phyloP scores from a whole-genome alignment of 2,797 vertebrate species.

The Glyptemys insculpta region DNA sequence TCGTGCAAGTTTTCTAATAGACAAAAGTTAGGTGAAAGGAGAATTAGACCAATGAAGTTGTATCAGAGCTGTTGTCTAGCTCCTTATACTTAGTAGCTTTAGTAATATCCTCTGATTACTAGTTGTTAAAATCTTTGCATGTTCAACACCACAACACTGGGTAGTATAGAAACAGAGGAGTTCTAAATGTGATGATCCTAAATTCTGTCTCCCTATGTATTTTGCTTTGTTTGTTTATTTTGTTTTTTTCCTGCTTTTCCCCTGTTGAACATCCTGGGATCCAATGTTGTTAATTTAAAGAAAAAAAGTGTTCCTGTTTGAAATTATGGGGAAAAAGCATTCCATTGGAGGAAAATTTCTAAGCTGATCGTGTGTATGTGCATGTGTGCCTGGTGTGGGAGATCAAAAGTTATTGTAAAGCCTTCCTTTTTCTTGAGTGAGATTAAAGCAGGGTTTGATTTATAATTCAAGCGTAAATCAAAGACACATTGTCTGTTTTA shows the following conservation, averaged over 20 bases:
- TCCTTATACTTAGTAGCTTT: neutral
- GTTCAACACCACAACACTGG: neutral
- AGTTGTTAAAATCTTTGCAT: neutral
- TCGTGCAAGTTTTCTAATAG: neutral
- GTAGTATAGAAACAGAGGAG: neutral
- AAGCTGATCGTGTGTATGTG: neutral
- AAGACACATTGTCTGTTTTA: neutral
- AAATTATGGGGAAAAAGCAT: neutral
- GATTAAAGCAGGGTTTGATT: slow-evolving; percentile 23
- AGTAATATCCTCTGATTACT: neutral
- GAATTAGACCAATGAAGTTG: neutral
- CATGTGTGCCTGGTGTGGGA: neutral
- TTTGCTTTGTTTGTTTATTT: neutral
- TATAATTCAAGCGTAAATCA: neutral
- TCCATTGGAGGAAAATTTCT: neutral
- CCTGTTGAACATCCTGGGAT: neutral
- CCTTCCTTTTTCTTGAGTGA: neutral
- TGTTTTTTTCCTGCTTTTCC: too few relatives aligned
- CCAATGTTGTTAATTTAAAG: neutral
- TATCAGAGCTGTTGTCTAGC: neutral
- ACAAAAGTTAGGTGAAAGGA: neutral
- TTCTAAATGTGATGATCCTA: neutral
- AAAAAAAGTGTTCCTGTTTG: neutral
- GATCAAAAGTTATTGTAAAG: neutral
- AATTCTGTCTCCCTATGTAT: neutral